phyloP scores from a whole-genome alignment of 2,888 invertebrate genomes.

The Lissonota sp. region DNA sequence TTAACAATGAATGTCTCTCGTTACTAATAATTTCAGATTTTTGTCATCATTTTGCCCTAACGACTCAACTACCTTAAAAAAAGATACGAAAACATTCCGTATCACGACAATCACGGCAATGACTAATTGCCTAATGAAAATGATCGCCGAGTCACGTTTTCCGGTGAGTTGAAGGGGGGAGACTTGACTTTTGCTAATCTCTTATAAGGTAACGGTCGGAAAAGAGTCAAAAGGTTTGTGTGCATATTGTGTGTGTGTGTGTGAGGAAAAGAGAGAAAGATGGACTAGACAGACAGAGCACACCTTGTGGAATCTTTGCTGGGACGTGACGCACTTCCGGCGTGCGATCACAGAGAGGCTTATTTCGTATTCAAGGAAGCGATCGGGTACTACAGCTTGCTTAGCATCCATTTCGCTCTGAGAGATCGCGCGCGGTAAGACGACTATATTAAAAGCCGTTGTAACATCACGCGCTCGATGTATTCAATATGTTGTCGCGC shows the following conservation, averaged over 20 bases:
- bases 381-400: conserved; percentile 82
- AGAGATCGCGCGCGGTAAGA: conserved; percentile 41
- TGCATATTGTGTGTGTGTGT: neutral
- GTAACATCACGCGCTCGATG: conserved; percentile 40
- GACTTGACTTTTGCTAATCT: conserved; percentile 52
- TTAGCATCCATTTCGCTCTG: conserved; percentile 81
- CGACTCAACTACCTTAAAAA: no score
- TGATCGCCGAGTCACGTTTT: conserved; percentile 52
- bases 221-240: conserved; percentile 34
- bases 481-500: conserved; percentile 20
- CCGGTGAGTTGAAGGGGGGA: neutral
- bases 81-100: no score
- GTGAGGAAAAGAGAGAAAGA: conserved; percentile 9
- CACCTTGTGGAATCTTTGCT: conserved; percentile 67
- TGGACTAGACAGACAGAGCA: conserved; percentile 47
- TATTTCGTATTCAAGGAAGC: conserved; percentile 83
- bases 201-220: conserved; percentile 59
- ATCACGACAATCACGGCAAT: conserved; percentile 48
- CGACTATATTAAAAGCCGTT: conserved; percentile 24
- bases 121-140: conserved; percentile 57
- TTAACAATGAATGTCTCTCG: no score
- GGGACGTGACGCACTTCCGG: conserved; percentile 83
- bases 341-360: conserved; percentile 58
- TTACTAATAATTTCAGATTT: no score
- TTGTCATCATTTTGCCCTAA: no score